Evolutionary conservation across 2,113 vertebrate species (phyloP).

Genomic region (Coreoperca whiteheadi): DNA sequence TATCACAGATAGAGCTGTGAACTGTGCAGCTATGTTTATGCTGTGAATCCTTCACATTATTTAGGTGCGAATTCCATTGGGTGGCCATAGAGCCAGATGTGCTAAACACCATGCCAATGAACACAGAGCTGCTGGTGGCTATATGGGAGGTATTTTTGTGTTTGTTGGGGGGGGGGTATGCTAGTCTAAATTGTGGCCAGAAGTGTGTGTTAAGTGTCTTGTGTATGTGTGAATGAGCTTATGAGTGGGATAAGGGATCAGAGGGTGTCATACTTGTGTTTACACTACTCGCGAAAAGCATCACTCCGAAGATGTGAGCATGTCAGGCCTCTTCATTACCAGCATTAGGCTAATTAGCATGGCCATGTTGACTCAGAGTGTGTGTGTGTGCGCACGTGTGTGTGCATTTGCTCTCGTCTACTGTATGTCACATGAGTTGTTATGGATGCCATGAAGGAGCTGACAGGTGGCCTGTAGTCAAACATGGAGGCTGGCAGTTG

Average conservation of each 20-base stretch:
- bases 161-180: not conserved
- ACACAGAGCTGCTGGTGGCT: not conserved
- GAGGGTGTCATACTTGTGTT: constrained; percentile 77
- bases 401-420: constrained; percentile 52
- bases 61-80: not conserved
- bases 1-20: not conserved
- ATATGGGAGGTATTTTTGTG: constrained; percentile 31
- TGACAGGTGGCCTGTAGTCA: constrained; percentile 72
- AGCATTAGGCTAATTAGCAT: constrained; percentile 86
- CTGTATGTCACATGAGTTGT: constrained; percentile 63
- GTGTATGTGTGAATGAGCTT: constrained; percentile 29
- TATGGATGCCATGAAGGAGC: constrained; percentile 65
- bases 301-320: constrained; percentile 77
- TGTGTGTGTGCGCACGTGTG: constrained; percentile 28
- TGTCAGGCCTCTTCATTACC: constrained; percentile 88
- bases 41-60: not conserved
- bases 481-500: constrained; percentile 72
- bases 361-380: constrained; percentile 67
- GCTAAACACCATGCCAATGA: constrained; percentile 1
- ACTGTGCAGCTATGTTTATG: not conserved
- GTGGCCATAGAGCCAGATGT: constrained; percentile 3
- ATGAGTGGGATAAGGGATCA: constrained; percentile 53
- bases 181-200: constrained; percentile 12
- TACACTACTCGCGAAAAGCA: constrained; percentile 82
- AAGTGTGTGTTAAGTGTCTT: constrained; percentile 17